Conservation (phyloP, 30 jellyfish, hydroid and myxozoan genomes). For the Cassiopea andromeda region DNA sequence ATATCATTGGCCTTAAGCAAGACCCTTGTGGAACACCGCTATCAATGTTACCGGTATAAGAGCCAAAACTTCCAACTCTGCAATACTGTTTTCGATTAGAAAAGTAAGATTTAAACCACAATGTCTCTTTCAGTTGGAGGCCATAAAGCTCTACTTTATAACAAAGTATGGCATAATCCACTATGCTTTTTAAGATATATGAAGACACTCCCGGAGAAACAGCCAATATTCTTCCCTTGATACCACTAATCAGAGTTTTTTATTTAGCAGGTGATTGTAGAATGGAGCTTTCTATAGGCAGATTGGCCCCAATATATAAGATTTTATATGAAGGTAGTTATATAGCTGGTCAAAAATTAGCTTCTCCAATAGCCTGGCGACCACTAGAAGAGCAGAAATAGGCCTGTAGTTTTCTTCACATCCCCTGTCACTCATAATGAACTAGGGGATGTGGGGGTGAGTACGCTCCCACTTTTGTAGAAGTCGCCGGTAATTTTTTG, state of each 20-base stretch:
- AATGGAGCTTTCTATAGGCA: neutral
- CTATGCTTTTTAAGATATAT: too few relatives aligned
- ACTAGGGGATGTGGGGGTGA: too few relatives aligned
- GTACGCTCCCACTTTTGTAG: too few relatives aligned
- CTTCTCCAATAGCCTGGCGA: neutral
- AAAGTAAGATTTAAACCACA: neutral
- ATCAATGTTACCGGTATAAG: too few relatives aligned
- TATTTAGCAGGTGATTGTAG: neutral
- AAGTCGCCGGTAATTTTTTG: too few relatives aligned
- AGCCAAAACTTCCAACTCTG: too few relatives aligned
- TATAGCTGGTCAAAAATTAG: neutral
- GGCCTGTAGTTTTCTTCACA: neutral
- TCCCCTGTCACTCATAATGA: too few relatives aligned
- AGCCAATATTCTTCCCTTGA: too few relatives aligned
- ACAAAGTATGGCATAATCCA: neutral
- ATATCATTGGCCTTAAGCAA: too few relatives aligned
- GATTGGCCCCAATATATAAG: neutral
- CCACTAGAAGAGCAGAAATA: neutral
- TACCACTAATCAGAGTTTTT: too few relatives aligned
- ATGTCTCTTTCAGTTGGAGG: neutral
- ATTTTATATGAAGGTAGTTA: neutral
- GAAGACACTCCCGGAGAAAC: too few relatives aligned
- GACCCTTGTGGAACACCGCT: too few relatives aligned
- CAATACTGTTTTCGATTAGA: neutral
- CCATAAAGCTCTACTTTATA: neutral